Percentiles rank a stretch among this genome's conserved stretches.
These are phyloP conservation scores for Eidolon helvum DNA, from an alignment of 2,113 vertebrate species.

Conservation along the genomic window DNA sequence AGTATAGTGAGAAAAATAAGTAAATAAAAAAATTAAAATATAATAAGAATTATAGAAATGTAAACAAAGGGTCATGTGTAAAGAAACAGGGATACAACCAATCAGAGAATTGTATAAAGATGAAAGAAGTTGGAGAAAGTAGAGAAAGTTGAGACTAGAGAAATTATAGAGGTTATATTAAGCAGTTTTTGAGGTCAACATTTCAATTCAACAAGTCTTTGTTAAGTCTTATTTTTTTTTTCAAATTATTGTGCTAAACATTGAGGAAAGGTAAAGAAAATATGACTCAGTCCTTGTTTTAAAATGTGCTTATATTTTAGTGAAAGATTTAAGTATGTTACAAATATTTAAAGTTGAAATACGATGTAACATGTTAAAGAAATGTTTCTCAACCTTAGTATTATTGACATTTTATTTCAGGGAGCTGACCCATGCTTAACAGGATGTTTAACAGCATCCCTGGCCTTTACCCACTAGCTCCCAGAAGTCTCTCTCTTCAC, in stretches of 20 bases:
- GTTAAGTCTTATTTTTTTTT: not conserved
- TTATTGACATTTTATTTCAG: not conserved
- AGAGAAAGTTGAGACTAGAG: not conserved
- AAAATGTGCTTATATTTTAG: not conserved
- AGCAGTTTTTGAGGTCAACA: not conserved
- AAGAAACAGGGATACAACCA: not conserved
- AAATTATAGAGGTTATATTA: not conserved
- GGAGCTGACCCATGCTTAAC: not conserved
- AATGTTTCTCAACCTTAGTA: not conserved
- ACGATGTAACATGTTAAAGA: not conserved
- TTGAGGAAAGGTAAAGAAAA: not conserved
- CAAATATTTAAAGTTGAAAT: not conserved
- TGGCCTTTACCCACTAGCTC: not conserved
- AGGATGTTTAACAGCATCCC: not conserved
- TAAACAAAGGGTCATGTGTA: not conserved
- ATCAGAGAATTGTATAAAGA: not conserved
- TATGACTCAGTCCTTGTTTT: not conserved
- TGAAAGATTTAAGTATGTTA: not conserved
- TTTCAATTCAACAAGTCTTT: not conserved
- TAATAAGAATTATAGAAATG: not conserved
- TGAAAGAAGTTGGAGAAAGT: not conserved
- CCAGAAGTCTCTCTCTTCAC: not conserved
- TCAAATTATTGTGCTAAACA: not conserved
- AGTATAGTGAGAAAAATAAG: not conserved
- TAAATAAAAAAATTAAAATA: not conserved